Evolutionary conservation across 2,888 invertebrate genomes (phyloP).

Genomic region (Napeogenes inachia): DNA sequence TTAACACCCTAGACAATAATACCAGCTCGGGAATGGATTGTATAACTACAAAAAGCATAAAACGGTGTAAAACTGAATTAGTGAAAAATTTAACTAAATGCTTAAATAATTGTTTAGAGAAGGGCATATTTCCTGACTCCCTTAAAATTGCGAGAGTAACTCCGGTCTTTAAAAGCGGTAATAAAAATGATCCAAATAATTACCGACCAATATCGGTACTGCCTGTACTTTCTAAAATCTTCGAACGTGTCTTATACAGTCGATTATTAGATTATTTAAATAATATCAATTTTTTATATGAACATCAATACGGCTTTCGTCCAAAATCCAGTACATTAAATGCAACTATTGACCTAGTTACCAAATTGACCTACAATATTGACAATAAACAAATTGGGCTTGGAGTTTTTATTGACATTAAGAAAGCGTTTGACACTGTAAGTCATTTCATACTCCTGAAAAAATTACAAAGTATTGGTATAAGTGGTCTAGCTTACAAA

Average conservation of each 20-base stretch:
- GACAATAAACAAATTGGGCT: no score
- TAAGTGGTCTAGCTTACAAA: no score
- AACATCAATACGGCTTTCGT: conserved; percentile 9
- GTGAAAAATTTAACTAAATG: conserved; percentile 4
- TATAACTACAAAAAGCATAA: no score
- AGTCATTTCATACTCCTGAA: no score
- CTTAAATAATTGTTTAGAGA: conserved; percentile 19
- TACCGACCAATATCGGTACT: conserved; percentile 23
- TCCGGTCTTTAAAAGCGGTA: conserved; percentile 23
- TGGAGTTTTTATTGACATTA: no score
- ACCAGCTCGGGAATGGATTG: no score
- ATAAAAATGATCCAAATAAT: conserved; percentile 16
- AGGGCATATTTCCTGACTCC: conserved; percentile 20
- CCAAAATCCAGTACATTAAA: conserved; percentile 14
- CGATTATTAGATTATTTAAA: conserved; percentile 12
- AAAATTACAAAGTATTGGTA: no score
- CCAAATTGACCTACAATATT: not conserved
- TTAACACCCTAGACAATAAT: no score
- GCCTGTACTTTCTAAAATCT: conserved; percentile 10
- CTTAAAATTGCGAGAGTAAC: conserved; percentile 19
- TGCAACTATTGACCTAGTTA: conserved; percentile 10
- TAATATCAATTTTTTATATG: conserved; percentile 12
- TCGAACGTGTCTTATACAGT: conserved; percentile 20
- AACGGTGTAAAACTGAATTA: no score
- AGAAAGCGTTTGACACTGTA: no score